Evolutionary conservation across 2,113 vertebrate genomes (phyloP), one percentile per base, ranked within the genome.

Genomic region (Lophius piscatorius): DNA sequence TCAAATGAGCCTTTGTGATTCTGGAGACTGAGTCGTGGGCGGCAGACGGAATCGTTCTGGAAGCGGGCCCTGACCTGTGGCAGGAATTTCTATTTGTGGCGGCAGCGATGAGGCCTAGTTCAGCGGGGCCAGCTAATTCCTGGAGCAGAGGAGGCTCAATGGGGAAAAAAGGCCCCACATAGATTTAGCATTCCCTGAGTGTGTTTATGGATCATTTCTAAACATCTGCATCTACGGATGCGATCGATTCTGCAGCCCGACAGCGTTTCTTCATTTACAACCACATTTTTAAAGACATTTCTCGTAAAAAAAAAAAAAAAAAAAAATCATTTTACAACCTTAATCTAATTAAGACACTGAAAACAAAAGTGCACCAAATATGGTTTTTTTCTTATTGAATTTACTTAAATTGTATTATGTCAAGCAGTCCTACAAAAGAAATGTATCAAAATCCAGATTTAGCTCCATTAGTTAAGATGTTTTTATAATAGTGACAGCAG

Each of bases 1-100:
- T 84, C 62, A 61, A 87, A 84, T 82, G 77, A 74, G 61, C 51
- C 77, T 75, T 72, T 71, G 46, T 71, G 68, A 79, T 70, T 65
- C 73, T 13, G 4, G 52, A 70, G 48, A 55, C 55, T 16, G 76
- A 80, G 74, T 62, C 64, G 21, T 55, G 60, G 57, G 73, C 34
- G 1, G 58, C 48, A 74, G 49, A 81, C 68, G 76, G 76, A 90
- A 65, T 83, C 39, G 62, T 79, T 80, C 78, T 86, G 75, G 72
- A 81, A 78, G 76, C 76, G 52, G 60, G 74, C 57, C 74, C 51
- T 68, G 63, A 82, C 68, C 80, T 52, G 67, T 64, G 77, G 72
- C 70, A 38, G 59, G 76, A 64, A 74, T 71, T 81, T 84, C 74
- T 81, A 63, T 72, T 84, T 70, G 34, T 50, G 58, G 76, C 68